Base-by-base conservation (phyloP, 2,113 vertebrate genomes). In the Lanius ludovicianus region DNA sequence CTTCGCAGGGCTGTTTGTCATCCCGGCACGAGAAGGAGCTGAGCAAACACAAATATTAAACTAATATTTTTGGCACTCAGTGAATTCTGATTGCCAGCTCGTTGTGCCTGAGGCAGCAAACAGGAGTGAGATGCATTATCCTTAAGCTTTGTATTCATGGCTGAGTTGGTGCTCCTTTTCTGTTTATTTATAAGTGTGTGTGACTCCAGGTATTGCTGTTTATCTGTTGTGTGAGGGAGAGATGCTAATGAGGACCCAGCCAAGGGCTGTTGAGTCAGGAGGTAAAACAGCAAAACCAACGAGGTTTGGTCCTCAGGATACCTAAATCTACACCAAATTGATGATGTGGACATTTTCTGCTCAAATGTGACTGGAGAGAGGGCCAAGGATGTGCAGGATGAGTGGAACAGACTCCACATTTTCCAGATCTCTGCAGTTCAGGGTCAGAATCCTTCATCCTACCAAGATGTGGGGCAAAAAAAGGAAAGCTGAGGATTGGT, bases 31-130 rank as follows among this genome's bases (percentile, higher is more conserved):
- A 81, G 94, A 80, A 94, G 84, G 35, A 92, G 95, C 96, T 93
- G 90, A 96, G 94, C 76, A 64, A 80, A 89, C 88, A 92, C 96
- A 96, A 95, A 95, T 96, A 97, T 95, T 93, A 90, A 95, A 84
- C 91, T 95, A 92, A 96, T 90, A 94, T 86, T 96, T 97, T 79
- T 80, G 90, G 82, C 1, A 2, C 90, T 92, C 4, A 8, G 93
- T 84, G 91, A 68, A 71, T 97, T 95, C 91, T 96, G 93, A 93
- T 95, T 39, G 6, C 76, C 22, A 23, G 86, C 46, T 90, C 23
- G 0, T 1, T 4, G 64, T 4, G 90, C 92, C 90, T 3, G 25
- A 94, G 96, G 95, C 87, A 42, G 79, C 59, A 37, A 71, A 25
- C 56, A 25, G 64, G 92, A 97, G 77, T 89, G 89, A 90, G 85